These are phyloP conservation scores for Psilanteris sp. DNA, from an alignment of 1,140 invertebrate species.

Conservation along the genomic window DNA sequence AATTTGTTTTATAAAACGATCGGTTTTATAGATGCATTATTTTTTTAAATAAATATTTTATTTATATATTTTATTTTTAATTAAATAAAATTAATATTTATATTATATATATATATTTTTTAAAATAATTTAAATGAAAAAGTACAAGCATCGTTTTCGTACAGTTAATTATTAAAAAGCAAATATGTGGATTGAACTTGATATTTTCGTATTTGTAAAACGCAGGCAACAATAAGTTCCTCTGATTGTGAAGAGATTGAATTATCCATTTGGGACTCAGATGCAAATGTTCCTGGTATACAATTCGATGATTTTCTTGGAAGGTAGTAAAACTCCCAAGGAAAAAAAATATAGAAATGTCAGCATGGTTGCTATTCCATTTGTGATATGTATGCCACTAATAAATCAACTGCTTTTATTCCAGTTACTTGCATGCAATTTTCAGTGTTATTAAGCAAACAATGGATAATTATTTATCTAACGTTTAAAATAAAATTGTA, in stretches of 20 bases:
- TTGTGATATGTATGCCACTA: slow-evolving; percentile 10
- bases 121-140: too few relatives aligned
- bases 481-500: too few relatives aligned
- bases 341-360: slow-evolving; percentile 50
- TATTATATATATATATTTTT: too few relatives aligned
- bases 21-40: too few relatives aligned
- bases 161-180: background rate
- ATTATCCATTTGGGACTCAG: slow-evolving; percentile 91
- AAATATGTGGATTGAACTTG: slow-evolving; percentile 9
- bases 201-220: slow-evolving; percentile 50
- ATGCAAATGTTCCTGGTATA: slow-evolving; percentile 88
- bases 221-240: slow-evolving; percentile 86
- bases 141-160: too few relatives aligned
- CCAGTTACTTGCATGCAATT: slow-evolving; percentile 48
- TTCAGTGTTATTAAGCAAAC: too few relatives aligned
- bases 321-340: slow-evolving; percentile 82
- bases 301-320: slow-evolving; percentile 91
- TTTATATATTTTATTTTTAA: too few relatives aligned
- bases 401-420: slow-evolving; percentile 20
- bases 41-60: too few relatives aligned
- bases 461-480: too few relatives aligned
- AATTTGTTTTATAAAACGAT: too few relatives aligned
- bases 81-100: too few relatives aligned
- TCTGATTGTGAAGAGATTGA: slow-evolving; percentile 85
- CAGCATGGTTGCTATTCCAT: slow-evolving; percentile 26